Evolutionary conservation across 2,113 vertebrate genomes (phyloP).

Genomic region (Phrynosoma blainvillii): DNA sequence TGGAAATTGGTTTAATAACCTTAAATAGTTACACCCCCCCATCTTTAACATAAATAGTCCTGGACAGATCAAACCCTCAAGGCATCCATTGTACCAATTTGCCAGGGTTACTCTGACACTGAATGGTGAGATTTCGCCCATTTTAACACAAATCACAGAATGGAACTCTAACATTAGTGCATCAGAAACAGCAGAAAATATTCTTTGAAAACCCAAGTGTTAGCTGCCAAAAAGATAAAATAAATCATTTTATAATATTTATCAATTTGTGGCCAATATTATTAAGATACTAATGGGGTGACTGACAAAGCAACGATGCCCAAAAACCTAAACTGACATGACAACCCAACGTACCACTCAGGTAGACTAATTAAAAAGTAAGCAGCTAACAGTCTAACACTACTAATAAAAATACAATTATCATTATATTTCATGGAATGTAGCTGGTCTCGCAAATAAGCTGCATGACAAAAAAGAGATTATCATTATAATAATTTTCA

Average conservation of each 20-base stretch:
- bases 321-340: background rate
- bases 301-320: background rate
- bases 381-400: background rate
- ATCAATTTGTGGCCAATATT: background rate
- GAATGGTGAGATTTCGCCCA: conserved; percentile 39
- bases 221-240: background rate
- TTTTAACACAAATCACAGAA: conserved; percentile 18
- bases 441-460: too few species aligned
- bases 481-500: background rate
- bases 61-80: conserved; percentile 77
- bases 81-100: conserved; percentile 74
- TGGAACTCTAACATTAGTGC: conserved; percentile 40
- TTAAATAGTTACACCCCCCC: conserved; percentile 69
- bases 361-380: background rate
- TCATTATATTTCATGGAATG: background rate
- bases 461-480: background rate
- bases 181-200: conserved; percentile 34
- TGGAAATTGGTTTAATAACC: conserved; percentile 89
- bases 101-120: conserved; percentile 62
- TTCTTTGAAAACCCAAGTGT: conserved; percentile 4
- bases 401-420: background rate
- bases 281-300: background rate
- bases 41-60: conserved; percentile 78
- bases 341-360: background rate
- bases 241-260: background rate